Conservation (phyloP, 2,797 vertebrate species). For the Leptoclinus maculatus region DNA sequence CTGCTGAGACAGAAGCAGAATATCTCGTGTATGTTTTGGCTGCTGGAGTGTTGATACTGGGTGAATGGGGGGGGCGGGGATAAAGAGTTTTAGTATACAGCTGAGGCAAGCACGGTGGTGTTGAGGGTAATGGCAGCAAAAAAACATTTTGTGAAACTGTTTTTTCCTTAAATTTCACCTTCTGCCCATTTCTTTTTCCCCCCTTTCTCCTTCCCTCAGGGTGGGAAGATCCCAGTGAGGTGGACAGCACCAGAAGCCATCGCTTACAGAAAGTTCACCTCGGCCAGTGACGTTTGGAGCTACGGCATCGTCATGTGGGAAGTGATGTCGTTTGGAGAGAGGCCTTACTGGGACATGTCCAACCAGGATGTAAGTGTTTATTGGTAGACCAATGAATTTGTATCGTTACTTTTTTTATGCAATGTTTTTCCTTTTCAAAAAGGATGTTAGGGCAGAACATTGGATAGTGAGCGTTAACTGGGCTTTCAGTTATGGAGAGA, state of each 20-base stretch:
- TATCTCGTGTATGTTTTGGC: constrained; percentile 29
- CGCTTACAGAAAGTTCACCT: constrained; percentile 98
- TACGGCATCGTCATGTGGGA: constrained; percentile 99
- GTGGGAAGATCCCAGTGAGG: constrained; percentile 97
- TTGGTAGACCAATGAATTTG: not conserved
- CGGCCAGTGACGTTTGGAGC: constrained; percentile 98
- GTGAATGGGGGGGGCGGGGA: constrained; percentile 6
- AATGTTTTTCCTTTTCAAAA: not conserved
- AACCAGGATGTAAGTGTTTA: constrained; percentile 93
- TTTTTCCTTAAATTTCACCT: constrained; percentile 7
- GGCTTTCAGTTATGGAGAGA: not conserved
- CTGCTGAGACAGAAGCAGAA: constrained; percentile 40
- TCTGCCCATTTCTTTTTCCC: not conserved
- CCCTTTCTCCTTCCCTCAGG: constrained; percentile 77
- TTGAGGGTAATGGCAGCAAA: not conserved
- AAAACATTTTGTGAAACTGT: not conserved
- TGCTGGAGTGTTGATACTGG: constrained; percentile 44
- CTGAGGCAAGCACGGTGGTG: not conserved
- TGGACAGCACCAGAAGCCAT: constrained; percentile 99
- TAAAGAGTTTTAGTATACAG: constrained; percentile 24
- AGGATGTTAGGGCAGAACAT: not conserved
- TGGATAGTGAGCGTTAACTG: not conserved
- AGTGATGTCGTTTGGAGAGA: constrained; percentile 98
- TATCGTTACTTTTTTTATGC: not conserved
- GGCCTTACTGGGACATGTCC: constrained; percentile 99